Conservation (phyloP, 2,113 vertebrate genomes). For the Odontophorus gujanensis region DNA sequence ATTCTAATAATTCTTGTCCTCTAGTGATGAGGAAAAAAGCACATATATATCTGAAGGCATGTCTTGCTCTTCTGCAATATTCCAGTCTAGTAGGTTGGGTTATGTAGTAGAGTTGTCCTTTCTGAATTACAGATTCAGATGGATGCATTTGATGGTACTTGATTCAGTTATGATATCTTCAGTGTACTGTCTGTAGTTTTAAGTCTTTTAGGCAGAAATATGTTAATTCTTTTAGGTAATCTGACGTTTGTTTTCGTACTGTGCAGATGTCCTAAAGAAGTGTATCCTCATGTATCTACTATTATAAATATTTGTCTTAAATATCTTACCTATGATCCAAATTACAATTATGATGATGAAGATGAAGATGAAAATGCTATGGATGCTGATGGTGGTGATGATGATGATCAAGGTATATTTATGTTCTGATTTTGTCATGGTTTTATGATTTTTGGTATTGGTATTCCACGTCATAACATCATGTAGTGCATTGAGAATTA, state of each 20-base stretch:
- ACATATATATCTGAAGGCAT: background rate
- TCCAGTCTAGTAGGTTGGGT: background rate
- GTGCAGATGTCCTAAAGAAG: conserved; percentile 96
- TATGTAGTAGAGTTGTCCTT: background rate
- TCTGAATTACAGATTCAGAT: background rate
- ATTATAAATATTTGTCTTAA: conserved; percentile 98
- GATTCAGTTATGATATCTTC: background rate
- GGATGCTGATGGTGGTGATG: conserved; percentile 96
- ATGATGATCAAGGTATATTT: conserved; percentile 95
- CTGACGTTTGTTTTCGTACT: conserved; percentile 15
- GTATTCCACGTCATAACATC: too few species aligned
- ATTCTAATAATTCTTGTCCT: background rate
- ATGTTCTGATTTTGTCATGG: background rate
- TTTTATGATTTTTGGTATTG: too few species aligned
- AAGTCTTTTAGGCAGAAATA: background rate
- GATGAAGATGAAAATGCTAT: conserved; percentile 99
- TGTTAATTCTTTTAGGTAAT: background rate
- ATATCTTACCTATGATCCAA: conserved; percentile 98
- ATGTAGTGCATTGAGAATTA: too few species aligned
- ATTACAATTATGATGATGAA: conserved; percentile 99
- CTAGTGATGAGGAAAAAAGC: background rate
- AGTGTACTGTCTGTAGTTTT: background rate
- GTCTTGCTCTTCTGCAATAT: background rate
- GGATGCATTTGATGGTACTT: background rate
- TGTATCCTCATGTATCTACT: conserved; percentile 96